Evolutionary conservation across 2,113 vertebrate species (phyloP), one percentile per base, ranked within the genome.

Genomic region (Calyptommatus sinebrachiatus): DNA sequence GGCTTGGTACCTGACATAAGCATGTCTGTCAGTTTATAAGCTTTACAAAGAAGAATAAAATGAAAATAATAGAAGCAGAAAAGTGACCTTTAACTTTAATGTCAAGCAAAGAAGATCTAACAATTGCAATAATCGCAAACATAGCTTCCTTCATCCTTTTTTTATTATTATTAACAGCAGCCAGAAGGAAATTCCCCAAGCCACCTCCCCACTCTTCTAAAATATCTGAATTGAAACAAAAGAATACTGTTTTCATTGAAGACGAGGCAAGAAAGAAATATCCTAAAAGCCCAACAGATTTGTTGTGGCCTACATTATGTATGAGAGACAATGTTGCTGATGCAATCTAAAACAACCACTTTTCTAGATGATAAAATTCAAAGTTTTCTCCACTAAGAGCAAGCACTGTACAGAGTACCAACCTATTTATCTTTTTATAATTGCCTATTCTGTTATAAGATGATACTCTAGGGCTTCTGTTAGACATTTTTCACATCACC

Each of bases 11-110:
- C 57, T 81, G 22, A 46, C 45, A 67, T 28, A 28, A 83, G 4
- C 71, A 85, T 85, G 0, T 26, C 79, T 83, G 20, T 26, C 62
- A 84, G 67, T 22, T n/a, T 16, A 3, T 48, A n/a, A 77, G 0
- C 57, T 57, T 1, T 50, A 3, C 63, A 67, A 8, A 78, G 68
- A 11, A 67, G 8, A 60, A 7, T 69, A 62, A 69, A 83, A 77
- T 24, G 29, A 80, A 78, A 71, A 26, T 62, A 70, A 83, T 74
- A 76, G 1, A 5, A 29, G 73, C 14, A 31, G 14, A 53, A 76
- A 62, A 14, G 28, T 76, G 79, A 46, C 50, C 79, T 81, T 45
- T 81, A 60, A 60, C 72, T 29, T 81, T 71, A 76, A 71, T 61
- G 57, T 28, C 41, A 76, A 75, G 67, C 53, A 76, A 35, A 81